A percentile compares a stretch with the other conserved stretches of the same genome.
Conservation (phyloP, 1,140 invertebrate species). For the Aculops lycopersici region DNA sequence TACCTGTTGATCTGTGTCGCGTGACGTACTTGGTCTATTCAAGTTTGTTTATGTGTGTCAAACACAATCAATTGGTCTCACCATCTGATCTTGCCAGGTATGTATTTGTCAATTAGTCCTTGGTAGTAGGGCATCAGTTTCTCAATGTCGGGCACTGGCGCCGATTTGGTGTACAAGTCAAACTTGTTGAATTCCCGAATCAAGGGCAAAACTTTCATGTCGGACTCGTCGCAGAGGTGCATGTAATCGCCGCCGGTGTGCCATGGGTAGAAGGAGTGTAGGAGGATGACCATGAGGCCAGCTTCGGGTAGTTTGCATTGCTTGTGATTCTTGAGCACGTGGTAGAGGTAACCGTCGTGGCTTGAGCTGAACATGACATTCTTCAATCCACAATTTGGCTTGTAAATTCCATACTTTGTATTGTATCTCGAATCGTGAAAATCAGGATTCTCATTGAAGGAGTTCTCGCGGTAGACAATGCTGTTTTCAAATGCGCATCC, state of each 20-base stretch:
- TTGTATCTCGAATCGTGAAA: slow-evolving; percentile 19
- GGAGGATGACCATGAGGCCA: slow-evolving; percentile 43
- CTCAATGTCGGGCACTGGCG: slow-evolving; percentile 44
- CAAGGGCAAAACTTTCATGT: slow-evolving; percentile 40
- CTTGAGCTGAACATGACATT: slow-evolving; percentile 80
- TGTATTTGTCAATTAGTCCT: slow-evolving; percentile 57
- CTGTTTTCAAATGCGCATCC: slow-evolving; percentile 49
- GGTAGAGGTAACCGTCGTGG: slow-evolving; percentile 75
- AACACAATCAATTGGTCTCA: too few species aligned
- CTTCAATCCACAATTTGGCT: slow-evolving; percentile 50
- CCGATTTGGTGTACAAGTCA: slow-evolving; percentile 69
- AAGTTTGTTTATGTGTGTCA: too few species aligned
- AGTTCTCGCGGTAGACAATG: slow-evolving; percentile 66
- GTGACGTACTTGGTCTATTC: too few species aligned
- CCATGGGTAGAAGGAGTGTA: slow-evolving; percentile 85
- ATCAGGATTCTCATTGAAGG: slow-evolving; percentile 44
- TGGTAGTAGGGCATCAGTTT: slow-evolving; percentile 65
- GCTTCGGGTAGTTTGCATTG: slow-evolving; percentile 43
- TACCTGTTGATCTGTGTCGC: too few species aligned
- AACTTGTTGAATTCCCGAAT: slow-evolving; percentile 66
- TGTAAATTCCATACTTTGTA: slow-evolving; percentile 63
- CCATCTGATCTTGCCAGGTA: slow-evolving; percentile 33
- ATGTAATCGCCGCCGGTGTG: slow-evolving; percentile 48
- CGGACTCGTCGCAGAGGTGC: slow-evolving; percentile 35
- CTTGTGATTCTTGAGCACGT: slow-evolving; percentile 40